Base-by-base conservation (phyloP, 2,888 invertebrate species). In the Horisme vitalbata region DNA sequence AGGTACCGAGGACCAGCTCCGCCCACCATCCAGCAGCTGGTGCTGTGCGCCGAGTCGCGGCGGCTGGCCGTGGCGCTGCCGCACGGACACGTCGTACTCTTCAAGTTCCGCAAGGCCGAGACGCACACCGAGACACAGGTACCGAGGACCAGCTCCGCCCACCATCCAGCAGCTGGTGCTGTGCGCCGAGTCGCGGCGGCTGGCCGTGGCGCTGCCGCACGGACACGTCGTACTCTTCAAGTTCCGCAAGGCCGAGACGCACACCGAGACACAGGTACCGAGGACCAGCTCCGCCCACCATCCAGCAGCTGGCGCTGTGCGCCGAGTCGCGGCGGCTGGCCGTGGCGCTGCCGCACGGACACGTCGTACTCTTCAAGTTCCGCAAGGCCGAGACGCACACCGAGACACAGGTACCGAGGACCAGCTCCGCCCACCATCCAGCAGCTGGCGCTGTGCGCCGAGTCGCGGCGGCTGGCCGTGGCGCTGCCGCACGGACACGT, bases 361-460 rank as follows among this genome's bases (percentile, higher is more conserved):
- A 99, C 91, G 96, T 99, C 63, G 93, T 99, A 72, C 92, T 99
- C 49, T 99, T 98, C 92, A 96, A 96, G 83, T 99, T 98, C 91
- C 95, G 96, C 72, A 98, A 98, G 89, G 92, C 93, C 54, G 99
- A 99, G 83, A 93, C 93, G 63, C 93, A 92, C 72, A 93, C 94
- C 24, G 97, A 97, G 85, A 94, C 95, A 41, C 92, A 94, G 73
- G 96, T 96, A 58, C 82, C n/a, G n/a, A n/a, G n/a, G n/a, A n/a
- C n/a, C n/a, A n/a, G n/a, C n/a, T n/a, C 97, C 97, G 28, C 94
- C 98, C 78, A 97, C 96, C 51, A 93, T 99, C 68, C 96, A 97
- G 86, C 93, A 96, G 75, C 93, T 97, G 75, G 95, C 95, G 67
- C 91, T 99, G 70, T 99, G 98, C 84, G 95, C 97, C 8, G 99